Percentiles rank a stretch among this genome's conserved stretches.
These are phyloP conservation scores for Medauroidea extradentata DNA, from an alignment of 1,140 invertebrate genomes.

Conservation along the genomic window DNA sequence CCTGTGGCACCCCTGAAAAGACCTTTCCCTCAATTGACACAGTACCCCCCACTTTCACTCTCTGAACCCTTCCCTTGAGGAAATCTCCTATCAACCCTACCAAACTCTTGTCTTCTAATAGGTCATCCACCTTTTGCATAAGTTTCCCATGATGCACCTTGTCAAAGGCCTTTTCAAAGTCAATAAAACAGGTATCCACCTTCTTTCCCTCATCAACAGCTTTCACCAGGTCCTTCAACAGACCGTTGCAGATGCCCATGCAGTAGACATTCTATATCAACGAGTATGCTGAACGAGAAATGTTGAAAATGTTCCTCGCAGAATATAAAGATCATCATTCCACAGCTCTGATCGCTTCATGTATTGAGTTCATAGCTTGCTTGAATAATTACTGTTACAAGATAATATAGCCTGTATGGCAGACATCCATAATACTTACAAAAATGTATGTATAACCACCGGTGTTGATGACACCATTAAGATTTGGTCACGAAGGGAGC, in stretches of 20 bases:
- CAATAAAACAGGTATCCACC: no score
- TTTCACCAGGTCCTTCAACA: no score
- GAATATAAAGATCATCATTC: neutral
- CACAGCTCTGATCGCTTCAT: neutral
- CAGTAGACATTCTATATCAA: neutral
- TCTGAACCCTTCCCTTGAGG: no score
- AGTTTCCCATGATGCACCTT: no score
- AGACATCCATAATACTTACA: constrained; percentile 6
- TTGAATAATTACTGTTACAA: neutral
- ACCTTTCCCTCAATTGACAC: no score
- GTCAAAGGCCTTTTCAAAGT: no score
- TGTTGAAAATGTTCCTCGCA: constrained; percentile 8
- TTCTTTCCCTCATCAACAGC: no score
- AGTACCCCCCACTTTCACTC: no score
- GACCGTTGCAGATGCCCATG: neutral
- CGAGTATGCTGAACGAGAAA: constrained; percentile 1
- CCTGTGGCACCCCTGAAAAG: no score
- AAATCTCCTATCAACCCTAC: no score
- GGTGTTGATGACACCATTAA: neutral
- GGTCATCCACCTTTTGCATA: no score
- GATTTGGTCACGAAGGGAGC: constrained; percentile 1
- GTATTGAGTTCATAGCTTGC: constrained; percentile 3
- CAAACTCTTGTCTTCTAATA: no score
- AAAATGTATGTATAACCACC: neutral
- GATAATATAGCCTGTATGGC: constrained; percentile 5